Evolutionary conservation across 2,888 invertebrate genomes (phyloP).

Genomic region (Antitype chi): DNA sequence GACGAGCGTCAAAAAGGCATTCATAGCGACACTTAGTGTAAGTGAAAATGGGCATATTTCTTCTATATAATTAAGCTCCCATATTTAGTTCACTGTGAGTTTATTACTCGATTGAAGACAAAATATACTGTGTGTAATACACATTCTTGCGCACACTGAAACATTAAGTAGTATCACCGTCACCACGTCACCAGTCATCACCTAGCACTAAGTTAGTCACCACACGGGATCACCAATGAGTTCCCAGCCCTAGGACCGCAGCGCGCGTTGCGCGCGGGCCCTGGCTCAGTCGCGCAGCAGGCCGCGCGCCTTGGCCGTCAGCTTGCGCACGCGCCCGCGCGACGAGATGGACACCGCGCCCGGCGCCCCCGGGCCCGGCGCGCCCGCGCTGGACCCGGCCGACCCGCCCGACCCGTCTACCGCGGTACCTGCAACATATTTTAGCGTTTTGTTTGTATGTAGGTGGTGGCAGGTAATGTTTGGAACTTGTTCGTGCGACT

Average conservation of each 20-base stretch:
- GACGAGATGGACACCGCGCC: constrained; percentile 90
- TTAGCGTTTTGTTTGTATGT: fast-evolving
- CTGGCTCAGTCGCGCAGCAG: constrained; percentile 86
- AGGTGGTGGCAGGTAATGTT: too few species aligned
- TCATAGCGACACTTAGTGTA: too few species aligned
- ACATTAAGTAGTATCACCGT: background rate
- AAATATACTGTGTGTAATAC: background rate
- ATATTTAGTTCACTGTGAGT: background rate
- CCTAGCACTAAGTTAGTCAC: background rate
- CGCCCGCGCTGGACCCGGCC: constrained; percentile 12
- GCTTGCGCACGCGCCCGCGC: constrained; percentile 95
- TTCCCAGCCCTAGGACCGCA: background rate
- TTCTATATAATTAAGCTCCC: background rate
- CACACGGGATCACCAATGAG: background rate
- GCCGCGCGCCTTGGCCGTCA: constrained; percentile 95
- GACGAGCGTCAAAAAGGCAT: too few species aligned
- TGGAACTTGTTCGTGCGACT: background rate
- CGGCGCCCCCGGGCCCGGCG: constrained; percentile 49
- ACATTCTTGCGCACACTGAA: background rate
- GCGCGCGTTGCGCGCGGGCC: constrained; percentile 31
- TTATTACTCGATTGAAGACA: background rate
- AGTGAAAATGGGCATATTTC: too few species aligned
- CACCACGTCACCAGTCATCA: background rate
- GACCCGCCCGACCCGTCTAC: constrained; percentile 15
- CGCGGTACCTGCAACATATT: constrained; percentile 1